phyloP scores from a whole-genome alignment of 2,888 invertebrate species.

The Limnephilus marmoratus region DNA sequence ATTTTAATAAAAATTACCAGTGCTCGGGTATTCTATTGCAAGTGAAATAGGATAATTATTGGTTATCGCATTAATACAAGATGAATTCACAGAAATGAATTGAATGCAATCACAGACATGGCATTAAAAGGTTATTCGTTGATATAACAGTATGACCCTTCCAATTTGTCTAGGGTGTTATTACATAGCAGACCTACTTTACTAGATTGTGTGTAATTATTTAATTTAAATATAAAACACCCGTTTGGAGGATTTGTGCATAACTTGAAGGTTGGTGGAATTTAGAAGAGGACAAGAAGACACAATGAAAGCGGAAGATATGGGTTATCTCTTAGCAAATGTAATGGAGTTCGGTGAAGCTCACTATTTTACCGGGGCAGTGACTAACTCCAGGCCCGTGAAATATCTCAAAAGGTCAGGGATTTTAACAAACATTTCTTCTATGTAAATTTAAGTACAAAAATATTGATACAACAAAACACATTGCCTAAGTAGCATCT shows the following conservation, averaged over 20 bases:
- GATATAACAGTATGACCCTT: conserved; percentile 5
- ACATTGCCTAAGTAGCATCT: conserved; percentile 60
- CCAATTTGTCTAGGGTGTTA: not conserved
- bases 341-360: not conserved
- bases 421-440: conserved; percentile 42
- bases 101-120: conserved; percentile 48
- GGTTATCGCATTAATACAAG: not conserved
- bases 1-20: conserved; percentile 34
- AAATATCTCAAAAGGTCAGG: conserved; percentile 32
- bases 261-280: not conserved
- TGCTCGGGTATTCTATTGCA: conserved; percentile 35
- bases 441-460: conserved; percentile 62
- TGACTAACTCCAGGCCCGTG: not conserved
- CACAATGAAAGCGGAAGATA: conserved; percentile 61
- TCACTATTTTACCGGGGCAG: conserved; percentile 1
- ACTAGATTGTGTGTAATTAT: conserved; percentile 3
- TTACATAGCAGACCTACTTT: not conserved
- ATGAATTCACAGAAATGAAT: not conserved
- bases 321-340: conserved; percentile 3
- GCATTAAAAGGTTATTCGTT: conserved; percentile 16
- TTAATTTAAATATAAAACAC: conserved; percentile 43
- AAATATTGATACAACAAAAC: conserved; percentile 62
- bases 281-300: conserved; percentile 38
- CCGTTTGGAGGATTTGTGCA: conserved; percentile 49
- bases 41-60: conserved; percentile 4